These are phyloP conservation scores for Pseudopipra pipra DNA, from an alignment of 2,113 vertebrate genomes.

Conservation along the genomic window DNA sequence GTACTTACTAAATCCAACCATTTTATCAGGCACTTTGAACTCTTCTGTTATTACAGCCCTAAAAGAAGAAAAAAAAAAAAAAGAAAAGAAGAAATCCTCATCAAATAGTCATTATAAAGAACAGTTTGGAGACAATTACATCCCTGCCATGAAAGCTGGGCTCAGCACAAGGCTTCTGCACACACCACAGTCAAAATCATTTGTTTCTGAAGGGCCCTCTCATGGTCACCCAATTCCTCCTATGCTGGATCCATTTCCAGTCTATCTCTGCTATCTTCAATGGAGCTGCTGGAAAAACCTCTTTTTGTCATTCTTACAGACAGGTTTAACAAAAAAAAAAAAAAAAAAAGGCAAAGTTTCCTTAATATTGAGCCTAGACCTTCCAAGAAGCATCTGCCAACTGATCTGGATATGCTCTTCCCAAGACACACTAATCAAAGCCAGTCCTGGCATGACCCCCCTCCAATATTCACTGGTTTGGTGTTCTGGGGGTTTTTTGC, in stretches of 20 bases:
- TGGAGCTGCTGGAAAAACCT: not conserved
- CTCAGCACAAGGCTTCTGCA: not conserved
- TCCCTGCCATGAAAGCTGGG: not conserved
- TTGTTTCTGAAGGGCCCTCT: not conserved
- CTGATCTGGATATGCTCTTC: not conserved
- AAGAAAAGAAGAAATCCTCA: not conserved
- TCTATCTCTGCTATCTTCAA: not conserved
- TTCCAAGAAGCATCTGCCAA: not conserved
- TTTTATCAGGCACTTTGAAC: constrained; percentile 99
- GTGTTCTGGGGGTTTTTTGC: not conserved
- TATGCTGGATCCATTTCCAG: not conserved
- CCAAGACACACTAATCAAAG: not conserved
- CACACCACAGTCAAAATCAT: not conserved
- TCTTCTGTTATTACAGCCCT: constrained; percentile 98
- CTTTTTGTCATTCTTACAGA: not conserved
- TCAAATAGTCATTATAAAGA: not conserved
- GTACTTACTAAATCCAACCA: constrained; percentile 99
- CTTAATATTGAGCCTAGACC: not conserved
- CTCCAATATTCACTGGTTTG: not conserved
- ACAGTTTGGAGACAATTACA: not conserved
- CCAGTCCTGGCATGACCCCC: not conserved
- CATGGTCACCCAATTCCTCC: not conserved
- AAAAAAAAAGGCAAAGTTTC: not conserved
- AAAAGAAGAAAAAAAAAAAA: not conserved
- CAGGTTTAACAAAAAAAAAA: not conserved